phyloP scores from a whole-genome alignment of 1,140 invertebrate species.

The Halyomorpha halys region DNA sequence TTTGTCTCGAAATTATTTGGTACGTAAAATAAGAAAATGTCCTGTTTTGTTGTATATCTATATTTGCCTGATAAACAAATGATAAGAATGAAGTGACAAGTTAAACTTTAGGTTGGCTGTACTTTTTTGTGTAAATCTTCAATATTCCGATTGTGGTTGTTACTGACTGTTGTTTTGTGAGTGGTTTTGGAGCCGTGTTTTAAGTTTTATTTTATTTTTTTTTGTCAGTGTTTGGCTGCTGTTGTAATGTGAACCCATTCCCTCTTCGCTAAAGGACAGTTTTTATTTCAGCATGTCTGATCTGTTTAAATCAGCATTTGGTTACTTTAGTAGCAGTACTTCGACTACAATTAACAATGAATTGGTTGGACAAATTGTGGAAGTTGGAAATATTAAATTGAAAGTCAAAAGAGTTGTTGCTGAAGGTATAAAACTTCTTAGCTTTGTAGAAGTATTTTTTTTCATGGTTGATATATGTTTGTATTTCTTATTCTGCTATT shows the following conservation, averaged over 20 bases:
- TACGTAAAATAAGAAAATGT: too few species aligned
- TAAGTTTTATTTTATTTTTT: too few species aligned
- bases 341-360: constrained; percentile 58
- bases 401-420: constrained; percentile 82
- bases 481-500: constrained; percentile 34
- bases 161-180: too few species aligned
- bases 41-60: too few species aligned
- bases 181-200: too few species aligned
- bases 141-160: too few species aligned
- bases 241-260: constrained; percentile 10
- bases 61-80: too few species aligned
- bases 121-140: too few species aligned
- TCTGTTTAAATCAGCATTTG: constrained; percentile 77
- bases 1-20: too few species aligned
- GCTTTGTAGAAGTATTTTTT: background rate
- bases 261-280: background rate
- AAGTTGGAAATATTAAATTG: constrained; percentile 79
- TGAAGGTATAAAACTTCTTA: constrained; percentile 58
- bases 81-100: too few species aligned
- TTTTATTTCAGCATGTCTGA: constrained; percentile 55
- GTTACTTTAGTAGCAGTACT: constrained; percentile 57
- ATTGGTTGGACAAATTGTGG: constrained; percentile 81
- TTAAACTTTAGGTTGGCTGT: too few species aligned
- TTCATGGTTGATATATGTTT: background rate
- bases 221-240: too few species aligned